Percentiles rank a stretch among this genome's conserved stretches.
Evolutionary conservation across 2,888 invertebrate genomes (phyloP).

Genomic region (Melanostoma scalare): DNA sequence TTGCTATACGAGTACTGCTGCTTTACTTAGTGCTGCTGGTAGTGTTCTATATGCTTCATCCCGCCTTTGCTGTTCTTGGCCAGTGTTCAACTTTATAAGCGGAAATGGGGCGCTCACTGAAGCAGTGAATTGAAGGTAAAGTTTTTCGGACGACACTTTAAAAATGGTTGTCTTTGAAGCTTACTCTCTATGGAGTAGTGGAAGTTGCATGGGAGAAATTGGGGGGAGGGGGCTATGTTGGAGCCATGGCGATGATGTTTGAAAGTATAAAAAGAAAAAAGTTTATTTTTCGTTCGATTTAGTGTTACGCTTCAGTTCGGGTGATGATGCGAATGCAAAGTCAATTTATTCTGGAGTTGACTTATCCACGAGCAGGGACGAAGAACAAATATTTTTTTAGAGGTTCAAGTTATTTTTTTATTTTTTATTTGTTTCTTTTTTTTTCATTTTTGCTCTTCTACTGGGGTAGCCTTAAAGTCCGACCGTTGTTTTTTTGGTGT

Average conservation of each 20-base stretch:
- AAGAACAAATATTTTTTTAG: constrained; percentile 61
- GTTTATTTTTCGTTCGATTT: constrained; percentile 73
- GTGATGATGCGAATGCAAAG: constrained; percentile 73
- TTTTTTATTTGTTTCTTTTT: constrained; percentile 16
- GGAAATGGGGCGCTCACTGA: constrained; percentile 10
- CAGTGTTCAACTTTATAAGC: constrained; percentile 50
- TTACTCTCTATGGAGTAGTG: constrained; percentile 6
- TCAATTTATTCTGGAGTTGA: constrained; percentile 72
- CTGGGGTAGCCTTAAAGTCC: constrained; percentile 22
- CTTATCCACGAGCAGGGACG: constrained; percentile 57
- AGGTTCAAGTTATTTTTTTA: constrained; percentile 2
- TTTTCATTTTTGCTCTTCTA: constrained; percentile 9
- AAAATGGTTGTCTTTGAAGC: constrained; percentile 57
- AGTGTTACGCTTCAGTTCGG: constrained; percentile 71
- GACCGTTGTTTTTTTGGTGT: constrained; percentile 26
- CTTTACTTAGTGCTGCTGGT: background rate
- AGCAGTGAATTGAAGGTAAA: constrained; percentile 60
- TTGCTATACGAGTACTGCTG: no score
- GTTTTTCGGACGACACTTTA: constrained; percentile 70
- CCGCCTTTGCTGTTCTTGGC: constrained; percentile 51
- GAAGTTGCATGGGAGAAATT: background rate
- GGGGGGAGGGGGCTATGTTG: constrained; percentile 1
- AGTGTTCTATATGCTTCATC: constrained; percentile 19
- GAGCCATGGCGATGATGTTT: constrained; percentile 42
- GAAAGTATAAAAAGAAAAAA: constrained; percentile 40